These are phyloP conservation scores for Chrysina gloriosa DNA, from an alignment of 2,888 invertebrate genomes.

Conservation along the genomic window DNA sequence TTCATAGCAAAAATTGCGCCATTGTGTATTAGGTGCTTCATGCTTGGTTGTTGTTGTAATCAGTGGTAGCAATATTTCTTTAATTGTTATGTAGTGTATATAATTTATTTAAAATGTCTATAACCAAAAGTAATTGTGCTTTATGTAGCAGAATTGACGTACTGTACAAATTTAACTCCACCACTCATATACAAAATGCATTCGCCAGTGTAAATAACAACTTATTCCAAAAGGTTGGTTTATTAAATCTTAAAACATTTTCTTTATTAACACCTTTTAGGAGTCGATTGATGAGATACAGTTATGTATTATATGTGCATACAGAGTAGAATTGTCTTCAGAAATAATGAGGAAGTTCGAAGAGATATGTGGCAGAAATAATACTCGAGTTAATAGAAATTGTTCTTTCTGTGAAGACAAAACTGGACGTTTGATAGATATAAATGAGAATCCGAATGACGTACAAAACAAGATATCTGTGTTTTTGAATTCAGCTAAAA, in stretches of 20 bases:
- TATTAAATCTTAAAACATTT: neutral
- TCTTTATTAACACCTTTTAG: conserved; percentile 39
- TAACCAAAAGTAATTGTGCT: conserved; percentile 13
- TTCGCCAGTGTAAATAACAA: conserved; percentile 41
- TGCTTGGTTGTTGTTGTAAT: neutral
- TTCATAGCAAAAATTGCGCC: neutral
- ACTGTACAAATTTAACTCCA: neutral
- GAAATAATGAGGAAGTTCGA: conserved; percentile 42
- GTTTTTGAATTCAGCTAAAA: conserved; percentile 43
- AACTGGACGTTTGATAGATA: conserved; percentile 22
- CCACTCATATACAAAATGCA: conserved; percentile 35
- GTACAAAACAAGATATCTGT: conserved; percentile 33
- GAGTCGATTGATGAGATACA: conserved; percentile 5
- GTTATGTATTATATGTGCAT: conserved; percentile 42
- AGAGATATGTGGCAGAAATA: conserved; percentile 38
- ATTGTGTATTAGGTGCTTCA: neutral
- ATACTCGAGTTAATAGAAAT: neutral
- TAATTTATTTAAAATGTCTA: neutral
- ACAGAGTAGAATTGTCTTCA: conserved; percentile 39
- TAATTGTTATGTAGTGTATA: neutral
- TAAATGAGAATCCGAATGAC: conserved; percentile 42
- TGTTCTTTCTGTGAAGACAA: conserved; percentile 45
- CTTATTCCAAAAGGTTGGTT: conserved; percentile 32
- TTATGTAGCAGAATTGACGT: conserved; percentile 2
- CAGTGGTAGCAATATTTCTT: neutral